Evolutionary conservation across 2,888 invertebrate species (phyloP).

Genomic region (Sussaba pulchella): DNA sequence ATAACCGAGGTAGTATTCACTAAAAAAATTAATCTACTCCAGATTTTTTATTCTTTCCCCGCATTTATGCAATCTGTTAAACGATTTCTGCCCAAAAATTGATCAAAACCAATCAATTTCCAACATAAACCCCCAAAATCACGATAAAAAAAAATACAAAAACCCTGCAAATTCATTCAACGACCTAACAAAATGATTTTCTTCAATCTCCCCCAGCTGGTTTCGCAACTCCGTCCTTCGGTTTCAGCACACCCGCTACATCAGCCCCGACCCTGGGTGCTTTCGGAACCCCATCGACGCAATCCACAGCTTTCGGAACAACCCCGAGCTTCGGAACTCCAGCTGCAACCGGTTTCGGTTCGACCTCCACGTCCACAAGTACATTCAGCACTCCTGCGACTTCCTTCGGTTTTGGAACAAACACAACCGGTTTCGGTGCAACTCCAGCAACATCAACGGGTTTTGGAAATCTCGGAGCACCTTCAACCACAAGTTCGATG

Average conservation of each 20-base stretch:
- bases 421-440: conserved; percentile 84
- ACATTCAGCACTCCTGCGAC: conserved; percentile 74
- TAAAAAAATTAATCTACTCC: no score
- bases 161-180: not conserved
- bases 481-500: conserved; percentile 79
- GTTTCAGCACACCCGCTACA: conserved; percentile 84
- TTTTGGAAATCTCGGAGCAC: conserved; percentile 76
- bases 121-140: no score
- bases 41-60: no score
- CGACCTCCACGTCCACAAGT: conserved; percentile 76
- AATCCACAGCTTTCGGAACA: conserved; percentile 84
- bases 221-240: conserved; percentile 84
- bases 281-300: conserved; percentile 84
- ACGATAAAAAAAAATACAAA: conserved; percentile 14
- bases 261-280: conserved; percentile 85
- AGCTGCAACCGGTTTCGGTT: conserved; percentile 85
- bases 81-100: no score
- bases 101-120: no score
- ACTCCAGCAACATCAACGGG: conserved; percentile 76
- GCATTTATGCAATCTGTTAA: no score
- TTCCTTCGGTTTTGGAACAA: conserved; percentile 84
- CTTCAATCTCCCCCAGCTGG: conserved; percentile 77
- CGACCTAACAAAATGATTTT: conserved; percentile 1
- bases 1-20: no score
- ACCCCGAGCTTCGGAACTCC: conserved; percentile 84